Evolutionary conservation across 2,888 invertebrate species (phyloP), one percentile per base, ranked within the genome.

Genomic region (Allygus modestus): DNA sequence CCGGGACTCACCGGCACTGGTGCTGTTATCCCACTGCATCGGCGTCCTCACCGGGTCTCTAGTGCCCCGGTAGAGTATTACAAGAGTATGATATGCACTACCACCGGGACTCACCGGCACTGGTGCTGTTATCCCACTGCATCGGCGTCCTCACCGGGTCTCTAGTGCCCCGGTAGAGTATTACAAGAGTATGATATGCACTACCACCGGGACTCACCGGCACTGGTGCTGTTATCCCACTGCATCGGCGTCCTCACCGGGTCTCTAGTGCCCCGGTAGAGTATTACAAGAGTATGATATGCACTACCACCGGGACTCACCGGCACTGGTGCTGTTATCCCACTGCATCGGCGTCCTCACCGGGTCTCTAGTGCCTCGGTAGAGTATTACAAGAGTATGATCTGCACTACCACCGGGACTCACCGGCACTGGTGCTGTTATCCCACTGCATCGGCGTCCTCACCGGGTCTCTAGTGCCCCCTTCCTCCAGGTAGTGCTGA

Each of bases 401-500:
- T n/a, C n/a, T n/a, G n/a, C n/a, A n/a, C n/a, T n/a, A n/a, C n/a
- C n/a, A n/a, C n/a, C n/a, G n/a, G n/a, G n/a, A n/a, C 65, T 28
- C 31, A 82, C 94, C 94, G 41, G 93, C 93, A 84, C 91, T 93
- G 43, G 85, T 90, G 17, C 31, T 65, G 65, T 90, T 89, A 87
- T 92, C 93, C 97, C 97, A 97, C 88, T 97, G 97, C 90, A 94
- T 96, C 0, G 97, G 97, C 0, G 96, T 96, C 41, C 97, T 92
- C 86, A 92, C 94, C 0, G 96, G 95, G 89, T 97, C 96, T 85
- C 96, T 92, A 5, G 94, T 94, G 87, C 92, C 90, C 20, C 84
- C 86, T 87, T 92, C 90, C 20, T 84, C 86, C 87, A 92, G 90
- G 88, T 93, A 96, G 84, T 92, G 91, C 11, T 92, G 91, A 7